Evolutionary conservation across 2,797 vertebrate genomes (phyloP), one percentile per base, ranked within the genome.

Genomic region (Sciaenops ocellatus): DNA sequence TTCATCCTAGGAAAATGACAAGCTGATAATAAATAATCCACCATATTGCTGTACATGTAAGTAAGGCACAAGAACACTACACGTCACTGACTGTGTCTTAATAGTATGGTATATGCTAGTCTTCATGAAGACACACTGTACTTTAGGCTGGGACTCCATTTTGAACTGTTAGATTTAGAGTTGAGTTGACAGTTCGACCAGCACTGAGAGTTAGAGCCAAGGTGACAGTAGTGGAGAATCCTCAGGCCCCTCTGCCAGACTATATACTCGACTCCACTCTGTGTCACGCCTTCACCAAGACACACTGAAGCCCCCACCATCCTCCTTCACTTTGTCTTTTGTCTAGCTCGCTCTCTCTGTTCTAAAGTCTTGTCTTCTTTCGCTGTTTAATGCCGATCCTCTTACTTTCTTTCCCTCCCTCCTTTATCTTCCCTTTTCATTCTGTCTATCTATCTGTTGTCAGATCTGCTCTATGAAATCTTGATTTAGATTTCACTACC

Each of bases 191-290:
- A 94, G 87, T 77, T 59, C 80, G 83, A 91, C 89, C 85, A 84
- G 89, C 73, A 83, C 67, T 55, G 77, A 85, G 89, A 91, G 79
- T 92, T 88, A 92, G 91, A 95, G 85, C 84, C 85, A 89, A 94
- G 92, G 91, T 95, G 95, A 96, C 94, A 95, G 91, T 83, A 78
- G 84, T 80, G 84, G 80, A 88, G 85, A 86, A 89, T 94, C 94
- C 94, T 92, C 92, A 70, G 92, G 94, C 92, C 87, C 60, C 82
- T 68, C 90, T 93, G 89, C 90, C 88, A 93, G 90, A 90, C 90
- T 87, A 83, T 81, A 88, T 83, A 86, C 86, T 91, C 81, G 69
- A 85, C 83, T 90, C 61, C 46, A 67, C 78, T 88, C 63, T 80
- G 84, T 83, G 87, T 92, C 87, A 88, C 48, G 81, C 82, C 83